phyloP scores from a whole-genome alignment of 1,140 invertebrate species.

The Pseudachorutes palmiensis region DNA sequence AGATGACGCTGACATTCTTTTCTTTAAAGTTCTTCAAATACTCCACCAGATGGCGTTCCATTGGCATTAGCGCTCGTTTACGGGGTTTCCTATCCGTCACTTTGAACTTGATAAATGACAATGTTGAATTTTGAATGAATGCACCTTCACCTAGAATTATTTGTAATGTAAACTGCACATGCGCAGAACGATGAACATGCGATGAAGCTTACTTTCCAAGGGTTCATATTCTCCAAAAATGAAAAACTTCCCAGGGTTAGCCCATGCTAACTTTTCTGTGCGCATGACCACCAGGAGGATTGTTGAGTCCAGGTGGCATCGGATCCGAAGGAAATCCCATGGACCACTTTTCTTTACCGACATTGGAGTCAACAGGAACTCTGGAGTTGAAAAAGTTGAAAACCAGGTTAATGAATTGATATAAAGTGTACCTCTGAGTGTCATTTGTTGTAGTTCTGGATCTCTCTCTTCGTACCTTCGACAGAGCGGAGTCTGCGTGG shows the following conservation, averaged over 20 bases:
- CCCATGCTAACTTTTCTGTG: not conserved
- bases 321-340: not conserved
- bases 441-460: not conserved
- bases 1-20: no score
- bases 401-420: no score
- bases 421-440: not conserved
- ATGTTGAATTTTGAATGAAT: not conserved
- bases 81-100: not conserved
- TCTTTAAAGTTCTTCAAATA: not conserved
- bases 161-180: no score
- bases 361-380: not conserved
- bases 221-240: not conserved
- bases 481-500: not conserved
- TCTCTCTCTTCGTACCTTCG: not conserved
- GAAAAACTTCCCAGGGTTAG: not conserved
- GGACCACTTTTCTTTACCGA: not conserved
- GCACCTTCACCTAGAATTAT: not conserved
- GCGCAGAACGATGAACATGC: no score
- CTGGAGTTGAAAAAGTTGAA: no score
- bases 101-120: not conserved
- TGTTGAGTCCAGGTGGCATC: not conserved
- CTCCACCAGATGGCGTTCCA: not conserved
- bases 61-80: not conserved
- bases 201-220: not conserved
- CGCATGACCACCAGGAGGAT: not conserved